Evolutionary conservation across 2,797 vertebrate species (phyloP).

Genomic region (Esox masquinongy): DNA sequence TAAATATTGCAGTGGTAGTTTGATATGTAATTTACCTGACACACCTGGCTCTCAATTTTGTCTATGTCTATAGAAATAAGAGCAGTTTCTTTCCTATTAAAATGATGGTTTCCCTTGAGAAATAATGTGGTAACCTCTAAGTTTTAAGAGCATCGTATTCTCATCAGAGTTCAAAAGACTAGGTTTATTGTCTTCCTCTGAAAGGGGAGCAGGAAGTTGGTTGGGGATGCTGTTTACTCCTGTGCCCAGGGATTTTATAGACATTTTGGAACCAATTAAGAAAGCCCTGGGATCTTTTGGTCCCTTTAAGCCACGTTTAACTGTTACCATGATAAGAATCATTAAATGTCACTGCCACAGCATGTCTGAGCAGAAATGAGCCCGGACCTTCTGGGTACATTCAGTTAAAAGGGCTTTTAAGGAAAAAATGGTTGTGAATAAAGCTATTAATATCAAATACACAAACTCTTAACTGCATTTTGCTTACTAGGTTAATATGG

Average conservation of each 20-base stretch:
- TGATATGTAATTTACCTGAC: too few relatives aligned
- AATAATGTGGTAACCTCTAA: constrained; percentile 15
- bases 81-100: neutral
- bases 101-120: neutral
- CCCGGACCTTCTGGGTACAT: constrained; percentile 18
- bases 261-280: constrained; percentile 45
- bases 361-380: constrained; percentile 14
- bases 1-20: too few relatives aligned
- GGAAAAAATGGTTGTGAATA: too few relatives aligned
- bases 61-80: neutral
- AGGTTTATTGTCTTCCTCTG: constrained; percentile 27
- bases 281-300: constrained; percentile 7
- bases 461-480: neutral
- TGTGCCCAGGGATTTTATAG: constrained; percentile 32
- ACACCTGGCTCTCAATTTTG: too few relatives aligned
- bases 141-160: constrained; percentile 28
- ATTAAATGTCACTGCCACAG: constrained; percentile 43
- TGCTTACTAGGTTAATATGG: neutral
- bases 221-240: constrained; percentile 12
- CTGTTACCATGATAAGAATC: constrained; percentile 25
- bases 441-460: too few relatives aligned
- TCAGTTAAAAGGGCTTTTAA: constrained; percentile 25
- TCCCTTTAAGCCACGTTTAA: constrained; percentile 30
- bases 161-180: constrained; percentile 28
- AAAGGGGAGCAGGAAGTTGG: constrained; percentile 31